Base-by-base conservation (phyloP, 2,888 invertebrate genomes). In the Yponomeuta cagnagella region DNA sequence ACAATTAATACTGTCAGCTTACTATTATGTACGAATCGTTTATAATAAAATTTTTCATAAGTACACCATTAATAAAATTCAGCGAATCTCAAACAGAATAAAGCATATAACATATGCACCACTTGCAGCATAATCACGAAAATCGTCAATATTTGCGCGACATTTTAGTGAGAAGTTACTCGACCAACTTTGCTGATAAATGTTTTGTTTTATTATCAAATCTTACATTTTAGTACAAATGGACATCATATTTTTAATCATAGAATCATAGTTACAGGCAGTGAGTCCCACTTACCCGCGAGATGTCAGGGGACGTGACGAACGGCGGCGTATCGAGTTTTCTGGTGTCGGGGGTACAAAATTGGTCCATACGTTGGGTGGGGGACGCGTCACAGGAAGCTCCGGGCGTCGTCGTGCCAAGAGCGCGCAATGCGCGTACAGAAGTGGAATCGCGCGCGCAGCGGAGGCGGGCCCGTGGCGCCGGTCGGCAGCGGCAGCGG, bases 401-500 rank as follows among this genome's bases (percentile, higher is more conserved):
- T 85, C 77, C 88, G 83, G 78, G 82, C 85, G 80, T 89, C 84
- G 79, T 87, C 85, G 82, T 80, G 84, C 77, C 82, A 58, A 58
- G 52, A 78, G 80, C 83, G 87, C 80, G 83, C 77, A 76, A 90
- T 88, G 77, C 86, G 88, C 78, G 82, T 86, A 82, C 91, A 90
- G 82, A 91, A 91, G 82, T 91, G 91, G 77, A 90, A 89, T 75
- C 86, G 87, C 76, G 83, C 78, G 78, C 84, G 86, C 72, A 80
- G 81, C 73, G 75, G 77, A 75, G 78, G 80, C 83, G 87, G 80
- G 83, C 77, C 76, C 90, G 87, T 77, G 86, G 87, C 78, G 82
- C 85, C 82, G 90, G 90, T 82, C 90, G 90, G 82, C 90, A 90
- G 82, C 90, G 90, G 77, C 90, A 88, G 78, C 84, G 86, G 72